Evolutionary conservation across 1,140 invertebrate genomes (phyloP), one percentile per base, ranked within the genome.

Genomic region (Zelostemma sp.): DNA sequence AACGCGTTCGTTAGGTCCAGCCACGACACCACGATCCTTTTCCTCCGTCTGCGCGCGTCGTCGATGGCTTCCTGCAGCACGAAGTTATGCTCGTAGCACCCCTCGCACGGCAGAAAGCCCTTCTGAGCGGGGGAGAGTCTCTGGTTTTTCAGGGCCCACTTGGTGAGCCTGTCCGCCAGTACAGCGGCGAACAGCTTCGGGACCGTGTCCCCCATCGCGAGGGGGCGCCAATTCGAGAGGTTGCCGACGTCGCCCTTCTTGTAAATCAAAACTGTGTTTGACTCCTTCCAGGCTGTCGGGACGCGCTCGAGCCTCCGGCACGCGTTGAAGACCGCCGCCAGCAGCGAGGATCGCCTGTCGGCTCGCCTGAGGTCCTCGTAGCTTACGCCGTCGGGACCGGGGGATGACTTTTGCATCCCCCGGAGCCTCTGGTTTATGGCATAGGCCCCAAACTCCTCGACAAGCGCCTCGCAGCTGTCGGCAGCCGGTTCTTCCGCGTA

Each of bases 151-250:
- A 63, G 19, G 1, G 55, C 59, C 65, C 53, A 77, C 15, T 21
- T 8, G 17, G 51, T 68, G 0, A 75, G 50, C 0, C 73, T 53
- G 14, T 77, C 69, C 4, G 68, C 63, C n/a, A 80, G 0, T 1
- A 79, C 35, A 0, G 75, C 74, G 0, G 76, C 60, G 19, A 80
- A 83, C 1, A 84, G 64, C 28, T 83, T 84, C 0, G 71, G 69
- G 1, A 74, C 62, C 0, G 73, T 76, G n/a, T 74, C 64, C 9
- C 72, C 59, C n/a, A 84, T 66, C 0, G 79, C 61, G 0, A 84
- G 73, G 0, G 79, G 80, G 6, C 77, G 48, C 80, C 79, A 84
- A 47, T 83, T 83, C 1, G 28, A 25, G 0, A 75, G 43, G 25
- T 76, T 62, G 6, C 57, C 56, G 2, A 40, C 15, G 18, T 69